A percentile compares a stretch with the other conserved stretches of the same genome.
These are phyloP conservation scores for Platysteira castanea DNA, from an alignment of 2,113 vertebrate genomes.

Conservation along the genomic window DNA sequence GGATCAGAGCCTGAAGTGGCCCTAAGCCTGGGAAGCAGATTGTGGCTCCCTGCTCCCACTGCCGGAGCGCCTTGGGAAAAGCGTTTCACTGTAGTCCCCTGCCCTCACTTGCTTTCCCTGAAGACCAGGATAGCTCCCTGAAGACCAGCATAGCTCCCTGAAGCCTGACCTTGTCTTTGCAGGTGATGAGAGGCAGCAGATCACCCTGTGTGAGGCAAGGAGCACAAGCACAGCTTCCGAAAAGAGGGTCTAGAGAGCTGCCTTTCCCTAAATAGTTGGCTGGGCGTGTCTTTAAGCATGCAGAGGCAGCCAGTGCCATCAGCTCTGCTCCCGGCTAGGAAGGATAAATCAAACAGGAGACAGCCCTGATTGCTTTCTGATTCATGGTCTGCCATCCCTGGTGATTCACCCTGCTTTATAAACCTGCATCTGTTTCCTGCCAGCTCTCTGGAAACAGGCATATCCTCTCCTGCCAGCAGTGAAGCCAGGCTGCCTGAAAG, in stretches of 20 bases:
- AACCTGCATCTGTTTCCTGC: constrained; percentile 41
- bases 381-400: constrained; percentile 2
- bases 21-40: neutral
- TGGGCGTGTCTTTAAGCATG: neutral
- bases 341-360: neutral
- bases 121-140: neutral
- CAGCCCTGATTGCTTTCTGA: constrained; percentile 31
- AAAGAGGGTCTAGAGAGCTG: neutral
- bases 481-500: neutral
- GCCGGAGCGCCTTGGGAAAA: neutral
- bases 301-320: neutral
- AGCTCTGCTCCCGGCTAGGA: constrained; percentile 1
- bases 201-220: neutral
- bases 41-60: neutral
- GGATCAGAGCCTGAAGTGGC: neutral
- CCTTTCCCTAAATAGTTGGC: neutral
- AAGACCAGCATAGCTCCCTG: neutral
- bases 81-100: neutral
- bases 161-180: neutral
- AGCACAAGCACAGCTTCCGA: neutral
- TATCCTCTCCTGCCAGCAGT: neutral
- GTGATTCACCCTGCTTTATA: neutral
- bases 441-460: neutral
- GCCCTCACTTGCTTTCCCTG: neutral
- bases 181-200: neutral